These are phyloP conservation scores for Sebastes wilsoni DNA, from an alignment of 2,797 vertebrate species.

Conservation along the genomic window DNA sequence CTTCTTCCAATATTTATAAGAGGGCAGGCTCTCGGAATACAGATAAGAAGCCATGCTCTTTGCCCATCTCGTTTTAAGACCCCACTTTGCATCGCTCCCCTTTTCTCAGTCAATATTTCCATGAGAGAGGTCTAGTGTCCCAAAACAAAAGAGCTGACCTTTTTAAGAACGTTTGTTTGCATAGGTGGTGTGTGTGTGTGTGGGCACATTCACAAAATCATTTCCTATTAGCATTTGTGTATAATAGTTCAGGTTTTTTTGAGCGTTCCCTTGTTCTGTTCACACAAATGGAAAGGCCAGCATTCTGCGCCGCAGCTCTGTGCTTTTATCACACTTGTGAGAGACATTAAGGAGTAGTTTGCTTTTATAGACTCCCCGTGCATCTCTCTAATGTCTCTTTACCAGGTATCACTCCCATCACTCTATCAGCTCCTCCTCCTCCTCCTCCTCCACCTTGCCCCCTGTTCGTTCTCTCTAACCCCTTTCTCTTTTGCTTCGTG, in stretches of 20 bases:
- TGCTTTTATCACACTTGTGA: conserved; percentile 76
- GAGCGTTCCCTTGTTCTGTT: conserved; percentile 51
- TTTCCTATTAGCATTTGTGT: conserved; percentile 69
- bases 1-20: conserved; percentile 84
- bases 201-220: conserved; percentile 48
- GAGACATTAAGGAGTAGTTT: conserved; percentile 75
- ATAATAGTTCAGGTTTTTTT: conserved; percentile 38
- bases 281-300: conserved; percentile 59
- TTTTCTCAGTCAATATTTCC: conserved; percentile 71
- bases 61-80: conserved; percentile 63
- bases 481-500: conserved; percentile 22
- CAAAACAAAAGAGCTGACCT: conserved; percentile 70
- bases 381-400: conserved; percentile 71
- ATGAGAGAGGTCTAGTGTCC: conserved; percentile 56
- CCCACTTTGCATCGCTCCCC: conserved; percentile 54
- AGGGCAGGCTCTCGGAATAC: conserved; percentile 72
- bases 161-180: conserved; percentile 62
- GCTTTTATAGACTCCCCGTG: conserved; percentile 75
- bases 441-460: not conserved
- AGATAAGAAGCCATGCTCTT: conserved; percentile 69
- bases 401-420: conserved; percentile 63
- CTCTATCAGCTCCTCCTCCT: conserved; percentile 39
- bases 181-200: not conserved
- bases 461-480: not conserved
- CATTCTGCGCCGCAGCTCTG: conserved; percentile 39